These are phyloP conservation scores for Autographa gamma DNA, from an alignment of 2,888 invertebrate species.

Conservation along the genomic window DNA sequence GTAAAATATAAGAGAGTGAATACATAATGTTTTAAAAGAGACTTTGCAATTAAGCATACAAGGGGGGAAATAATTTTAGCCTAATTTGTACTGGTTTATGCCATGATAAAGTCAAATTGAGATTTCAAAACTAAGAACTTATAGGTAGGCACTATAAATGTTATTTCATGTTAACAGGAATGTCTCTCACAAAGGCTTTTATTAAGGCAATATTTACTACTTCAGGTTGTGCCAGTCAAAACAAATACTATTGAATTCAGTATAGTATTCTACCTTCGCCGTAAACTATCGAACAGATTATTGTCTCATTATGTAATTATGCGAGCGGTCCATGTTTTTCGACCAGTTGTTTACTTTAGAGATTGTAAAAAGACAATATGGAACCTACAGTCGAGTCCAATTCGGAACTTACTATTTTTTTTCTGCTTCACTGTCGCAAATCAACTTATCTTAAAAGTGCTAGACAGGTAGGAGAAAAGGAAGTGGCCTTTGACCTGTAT, in stretches of 20 bases:
- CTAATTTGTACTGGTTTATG: background rate
- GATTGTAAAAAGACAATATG: too few species aligned
- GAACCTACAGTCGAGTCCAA: too few species aligned
- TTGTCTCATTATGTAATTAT: slow-evolving; percentile 4
- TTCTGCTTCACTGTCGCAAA: too few species aligned
- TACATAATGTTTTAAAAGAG: background rate
- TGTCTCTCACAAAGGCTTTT: background rate
- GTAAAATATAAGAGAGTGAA: background rate
- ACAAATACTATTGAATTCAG: slow-evolving; percentile 84
- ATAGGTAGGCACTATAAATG: background rate
- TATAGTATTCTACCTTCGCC: slow-evolving; percentile 71
- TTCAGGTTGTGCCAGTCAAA: slow-evolving; percentile 10
- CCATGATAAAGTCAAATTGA: background rate
- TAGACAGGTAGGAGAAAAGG: too few species aligned
- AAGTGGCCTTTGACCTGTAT: too few species aligned
- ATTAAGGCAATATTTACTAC: slow-evolving; percentile 1
- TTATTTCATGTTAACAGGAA: background rate
- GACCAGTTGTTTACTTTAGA: too few species aligned
- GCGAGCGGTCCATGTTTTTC: background rate
- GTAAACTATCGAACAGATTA: slow-evolving; percentile 1
- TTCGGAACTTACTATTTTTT: too few species aligned
- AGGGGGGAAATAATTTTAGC: too few species aligned
- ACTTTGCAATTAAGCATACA: too few species aligned
- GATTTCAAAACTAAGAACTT: slow-evolving; percentile 4
- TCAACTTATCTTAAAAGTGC: too few species aligned